Evolutionary conservation across 2,888 invertebrate genomes (phyloP), one percentile per base, ranked within the genome.

Genomic region (Halocaridina rubra): DNA sequence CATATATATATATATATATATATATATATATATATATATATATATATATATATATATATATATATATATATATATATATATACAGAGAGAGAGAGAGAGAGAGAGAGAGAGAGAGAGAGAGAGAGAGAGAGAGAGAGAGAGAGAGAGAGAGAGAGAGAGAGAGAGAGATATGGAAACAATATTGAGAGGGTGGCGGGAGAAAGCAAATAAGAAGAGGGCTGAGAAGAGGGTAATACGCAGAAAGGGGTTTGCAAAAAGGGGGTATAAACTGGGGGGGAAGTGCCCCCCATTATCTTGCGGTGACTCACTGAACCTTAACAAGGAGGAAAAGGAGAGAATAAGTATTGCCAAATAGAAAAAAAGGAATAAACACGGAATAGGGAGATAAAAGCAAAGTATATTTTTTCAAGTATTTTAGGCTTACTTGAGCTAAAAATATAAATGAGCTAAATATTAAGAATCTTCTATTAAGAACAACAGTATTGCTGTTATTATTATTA

Each of bases 121-220:
- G 8, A 16, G 53, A 75, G 19, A 27, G 13, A 19, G 75, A 53
- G 59, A 77, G 61, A 61, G 29, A 61, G 77, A 32, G 77, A 77
- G 59, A 24, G 4, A 53, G 7, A 53, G 7, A 10, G 19, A 13
- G 19, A 53, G 53, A 53, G 53, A 53, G 53, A n/a, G n/a, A n/a
- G 53, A n/a, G 53, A 19, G 53, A 53, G 53, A 19, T n/a, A 53
- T 53, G 53, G 53, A 53, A 53, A 53, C 53, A 53, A 53, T 53
- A 53, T 53, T 53, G 53, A 53, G 53, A 19, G 53, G 53, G 16
- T 16, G 53, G 53, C n/a, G n/a, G n/a, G n/a, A n/a, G n/a, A n/a
- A n/a, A n/a, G n/a, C n/a, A n/a, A n/a, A n/a, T 53, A n/a, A 53
- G 53, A 19, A n/a, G 53, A 53, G 53, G 53, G 53, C 19, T 53